phyloP scores from a whole-genome alignment of 2,888 invertebrate genomes.

The Agrochola litura region DNA sequence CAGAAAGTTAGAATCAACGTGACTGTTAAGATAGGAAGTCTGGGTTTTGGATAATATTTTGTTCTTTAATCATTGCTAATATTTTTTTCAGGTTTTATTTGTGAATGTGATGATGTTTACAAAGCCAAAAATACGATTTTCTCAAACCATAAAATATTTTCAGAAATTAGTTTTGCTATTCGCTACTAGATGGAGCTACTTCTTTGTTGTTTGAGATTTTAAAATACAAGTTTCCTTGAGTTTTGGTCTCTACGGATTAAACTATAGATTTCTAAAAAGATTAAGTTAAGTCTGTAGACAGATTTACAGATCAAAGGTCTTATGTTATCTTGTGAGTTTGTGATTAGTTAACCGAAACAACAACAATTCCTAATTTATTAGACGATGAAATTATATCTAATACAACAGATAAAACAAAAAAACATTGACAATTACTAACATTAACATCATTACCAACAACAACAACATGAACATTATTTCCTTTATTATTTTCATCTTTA shows the following conservation, averaged over 20 bases:
- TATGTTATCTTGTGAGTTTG: too few relatives aligned
- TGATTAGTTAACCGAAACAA: too few relatives aligned
- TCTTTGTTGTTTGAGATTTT: neutral
- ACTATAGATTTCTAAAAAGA: neutral
- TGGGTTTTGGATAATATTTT: accelerated
- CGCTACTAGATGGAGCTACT: slow-evolving; percentile 41
- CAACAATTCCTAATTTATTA: too few relatives aligned
- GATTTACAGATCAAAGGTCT: neutral
- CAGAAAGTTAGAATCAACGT: neutral
- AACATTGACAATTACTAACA: too few relatives aligned
- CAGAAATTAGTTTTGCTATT: slow-evolving; percentile 23
- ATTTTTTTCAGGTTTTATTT: neutral
- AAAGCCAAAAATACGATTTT: neutral
- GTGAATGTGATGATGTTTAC: neutral
- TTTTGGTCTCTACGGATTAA: neutral
- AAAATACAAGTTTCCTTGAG: neutral
- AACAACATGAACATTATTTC: too few relatives aligned
- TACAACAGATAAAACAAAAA: too few relatives aligned
- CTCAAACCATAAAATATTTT: too few relatives aligned
- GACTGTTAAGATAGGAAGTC: accelerated
- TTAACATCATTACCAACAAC: too few relatives aligned
- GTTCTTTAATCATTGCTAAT: neutral
- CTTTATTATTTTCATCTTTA: too few relatives aligned
- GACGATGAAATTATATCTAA: too few relatives aligned
- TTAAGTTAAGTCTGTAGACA: neutral